These are phyloP conservation scores for Exephanes ischioxanthus DNA, from an alignment of 2,888 invertebrate genomes.

Conservation along the genomic window DNA sequence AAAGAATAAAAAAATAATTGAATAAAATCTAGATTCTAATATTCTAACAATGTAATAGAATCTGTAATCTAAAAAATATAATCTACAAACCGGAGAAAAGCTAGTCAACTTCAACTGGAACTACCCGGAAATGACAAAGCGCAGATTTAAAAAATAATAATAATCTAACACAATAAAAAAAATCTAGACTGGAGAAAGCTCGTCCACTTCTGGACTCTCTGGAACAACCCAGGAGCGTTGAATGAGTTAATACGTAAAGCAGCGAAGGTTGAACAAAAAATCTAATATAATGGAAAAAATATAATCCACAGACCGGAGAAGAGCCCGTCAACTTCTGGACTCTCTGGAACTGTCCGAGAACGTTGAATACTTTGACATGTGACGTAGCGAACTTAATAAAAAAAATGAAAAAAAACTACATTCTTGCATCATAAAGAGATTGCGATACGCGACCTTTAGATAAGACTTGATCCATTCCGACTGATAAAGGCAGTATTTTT, in stretches of 20 bases:
- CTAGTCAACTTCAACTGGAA: not conserved
- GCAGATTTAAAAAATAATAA: too few relatives aligned
- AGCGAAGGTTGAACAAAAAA: conserved; percentile 55
- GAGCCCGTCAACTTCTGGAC: not conserved
- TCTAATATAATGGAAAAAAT: too few relatives aligned
- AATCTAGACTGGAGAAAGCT: not conserved
- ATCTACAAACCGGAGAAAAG: not conserved
- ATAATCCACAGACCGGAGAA: not conserved
- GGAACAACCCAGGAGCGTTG: not conserved
- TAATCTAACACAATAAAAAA: too few relatives aligned
- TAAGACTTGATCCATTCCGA: conserved; percentile 68
- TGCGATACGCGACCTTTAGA: conserved; percentile 77
- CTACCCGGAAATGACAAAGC: not conserved
- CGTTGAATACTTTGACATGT: not conserved
- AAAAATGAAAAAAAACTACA: conserved; percentile 54
- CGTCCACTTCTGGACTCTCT: not conserved
- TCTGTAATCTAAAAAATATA: too few relatives aligned
- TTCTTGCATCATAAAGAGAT: conserved; percentile 68
- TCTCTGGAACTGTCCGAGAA: not conserved
- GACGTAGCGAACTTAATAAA: conserved; percentile 50
- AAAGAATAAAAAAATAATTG: conserved; percentile 23
- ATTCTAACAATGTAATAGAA: too few relatives aligned
- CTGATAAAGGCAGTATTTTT: conserved; percentile 16
- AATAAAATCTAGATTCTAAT: too few relatives aligned
- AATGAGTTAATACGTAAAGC: not conserved